These are phyloP conservation scores for Nemotelus nigrinus DNA, from an alignment of 2,888 invertebrate genomes.

Conservation along the genomic window DNA sequence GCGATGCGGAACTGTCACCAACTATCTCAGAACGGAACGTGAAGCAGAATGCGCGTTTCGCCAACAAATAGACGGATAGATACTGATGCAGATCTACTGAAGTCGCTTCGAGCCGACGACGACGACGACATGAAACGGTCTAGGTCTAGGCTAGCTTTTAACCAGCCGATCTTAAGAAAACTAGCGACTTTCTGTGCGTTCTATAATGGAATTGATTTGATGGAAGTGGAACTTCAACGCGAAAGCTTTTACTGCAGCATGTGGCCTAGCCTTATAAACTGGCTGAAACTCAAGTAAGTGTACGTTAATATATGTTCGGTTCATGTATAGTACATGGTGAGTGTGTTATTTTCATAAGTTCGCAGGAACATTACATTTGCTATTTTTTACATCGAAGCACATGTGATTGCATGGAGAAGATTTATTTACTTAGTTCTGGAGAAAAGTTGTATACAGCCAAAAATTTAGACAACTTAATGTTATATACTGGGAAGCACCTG, in stretches of 20 bases:
- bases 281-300: not conserved
- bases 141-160: conserved; percentile 42
- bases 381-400: no score
- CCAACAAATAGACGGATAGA: not conserved
- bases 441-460: no score
- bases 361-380: no score
- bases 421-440: no score
- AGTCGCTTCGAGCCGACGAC: not conserved
- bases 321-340: no score
- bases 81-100: conserved; percentile 13
- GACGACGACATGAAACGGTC: conserved; percentile 10
- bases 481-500: no score
- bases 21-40: conserved; percentile 1
- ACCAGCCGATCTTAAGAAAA: conserved; percentile 5
- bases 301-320: not conserved
- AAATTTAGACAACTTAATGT: no score
- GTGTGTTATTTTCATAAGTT: no score
- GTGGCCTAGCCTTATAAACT: conserved; percentile 11
- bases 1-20: not conserved
- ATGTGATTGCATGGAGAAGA: no score
- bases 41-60: conserved; percentile 3
- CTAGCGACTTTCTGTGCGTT: conserved; percentile 1
- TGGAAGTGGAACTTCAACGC: conserved; percentile 22
- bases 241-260: conserved; percentile 33
- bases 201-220: conserved; percentile 5